A percentile compares a stretch with the other conserved stretches of the same genome.
These are phyloP conservation scores for Syrphus vitripennis DNA, from an alignment of 2,888 invertebrate species.

Conservation along the genomic window DNA sequence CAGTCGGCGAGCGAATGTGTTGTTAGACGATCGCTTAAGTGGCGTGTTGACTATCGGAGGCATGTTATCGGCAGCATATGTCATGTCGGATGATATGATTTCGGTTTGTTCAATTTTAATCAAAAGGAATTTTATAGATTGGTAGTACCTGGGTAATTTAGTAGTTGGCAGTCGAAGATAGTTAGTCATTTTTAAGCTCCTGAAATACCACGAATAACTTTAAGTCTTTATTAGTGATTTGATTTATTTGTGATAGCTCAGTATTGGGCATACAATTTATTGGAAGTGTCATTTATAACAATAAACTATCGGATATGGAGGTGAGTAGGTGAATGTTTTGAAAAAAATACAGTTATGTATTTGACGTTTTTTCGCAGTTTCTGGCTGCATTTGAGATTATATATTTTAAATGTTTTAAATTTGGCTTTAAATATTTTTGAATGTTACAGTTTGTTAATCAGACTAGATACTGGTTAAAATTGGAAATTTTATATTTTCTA, in stretches of 20 bases:
- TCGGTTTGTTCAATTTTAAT: slow-evolving; percentile 59
- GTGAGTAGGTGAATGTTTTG: not conserved
- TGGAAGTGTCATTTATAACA: not conserved
- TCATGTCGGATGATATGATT: slow-evolving; percentile 65
- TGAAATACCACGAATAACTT: not conserved
- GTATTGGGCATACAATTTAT: not conserved
- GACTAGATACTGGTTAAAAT: too few relatives aligned
- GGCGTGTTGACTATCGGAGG: slow-evolving; percentile 55
- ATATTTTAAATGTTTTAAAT: too few relatives aligned
- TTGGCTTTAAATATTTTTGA: too few relatives aligned
- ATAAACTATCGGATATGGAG: too few relatives aligned
- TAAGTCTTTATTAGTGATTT: slow-evolving; percentile 12
- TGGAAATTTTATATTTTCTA: too few relatives aligned
- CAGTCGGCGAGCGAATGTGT: slow-evolving; percentile 21
- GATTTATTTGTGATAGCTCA: not conserved
- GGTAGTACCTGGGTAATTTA: slow-evolving; percentile 46
- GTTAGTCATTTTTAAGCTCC: slow-evolving; percentile 6
- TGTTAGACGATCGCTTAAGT: slow-evolving; percentile 56
- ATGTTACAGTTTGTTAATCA: too few relatives aligned
- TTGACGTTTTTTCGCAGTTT: too few relatives aligned
- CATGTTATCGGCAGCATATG: slow-evolving; percentile 64
- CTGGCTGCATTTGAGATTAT: too few relatives aligned
- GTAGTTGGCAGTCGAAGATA: slow-evolving; percentile 36
- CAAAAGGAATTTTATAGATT: slow-evolving; percentile 51
- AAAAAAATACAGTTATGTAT: too few relatives aligned